Evolutionary conservation across 1,140 invertebrate genomes (phyloP), one percentile per base, ranked within the genome.

Genomic region (Drosophila bifasciata): DNA sequence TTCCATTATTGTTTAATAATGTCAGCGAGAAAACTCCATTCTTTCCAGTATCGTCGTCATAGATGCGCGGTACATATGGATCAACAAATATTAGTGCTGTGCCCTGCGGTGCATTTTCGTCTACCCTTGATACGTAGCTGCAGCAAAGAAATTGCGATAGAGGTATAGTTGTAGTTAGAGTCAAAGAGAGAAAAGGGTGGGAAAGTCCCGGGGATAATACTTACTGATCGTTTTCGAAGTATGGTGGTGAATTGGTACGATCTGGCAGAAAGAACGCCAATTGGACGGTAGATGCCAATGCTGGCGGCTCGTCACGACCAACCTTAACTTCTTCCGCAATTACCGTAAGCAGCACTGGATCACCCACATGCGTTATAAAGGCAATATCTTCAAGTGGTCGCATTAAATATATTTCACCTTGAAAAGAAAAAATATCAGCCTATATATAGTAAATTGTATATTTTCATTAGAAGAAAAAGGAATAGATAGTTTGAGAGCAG

Each of bases 41-140:
- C 80, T 96, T 96, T 8, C 95, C 96, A 85, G 94, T 94, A 84
- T 96, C 95, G 73, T 96, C 95, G 76, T 96, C 95, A 57, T 93
- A 95, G 9, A 97, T 95, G 92, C 93, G 93, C 2, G 95, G 94
- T 32, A 93, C 93, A 89, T 95, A 96, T 15, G 94, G 94, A 76
- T 96, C 95, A 50, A 92, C 92, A 83, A 96, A 96, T 69, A 93
- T 93, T 16, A 97, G 92, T 1, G 94, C 93, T 7, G 95, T 96
- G 15, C 96, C 96, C 90, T 95, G 94, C n/a, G 95, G 94, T 53
- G 96, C 94, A 91, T 97, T 97, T 91, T 98, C 97, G 73, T 96
- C 94, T 50, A 98, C 92, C 81, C 94, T 93, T 4, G 95, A 94
- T 40, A 95, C 92, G 74, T 96, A 97, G 76, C 96, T 96, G 77